phyloP scores from a whole-genome alignment of 92 coral and sea anemone species.

The Palythoa grandiflora region DNA sequence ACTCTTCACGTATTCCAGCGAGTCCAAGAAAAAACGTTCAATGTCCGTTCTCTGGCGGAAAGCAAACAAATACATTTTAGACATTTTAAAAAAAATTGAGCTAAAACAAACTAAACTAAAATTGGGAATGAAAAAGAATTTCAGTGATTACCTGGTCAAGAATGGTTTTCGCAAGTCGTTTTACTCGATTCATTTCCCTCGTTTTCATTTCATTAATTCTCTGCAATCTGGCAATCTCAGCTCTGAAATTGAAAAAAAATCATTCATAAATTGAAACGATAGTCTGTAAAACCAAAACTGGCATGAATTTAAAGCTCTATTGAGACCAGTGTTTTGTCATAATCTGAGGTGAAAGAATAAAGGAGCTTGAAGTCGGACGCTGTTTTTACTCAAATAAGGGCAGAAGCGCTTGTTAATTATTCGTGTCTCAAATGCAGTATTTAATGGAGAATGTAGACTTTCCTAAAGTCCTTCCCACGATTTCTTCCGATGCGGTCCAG shows the following conservation, averaged over 20 bases:
- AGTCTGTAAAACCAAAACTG: neutral
- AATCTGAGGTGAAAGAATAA: no score
- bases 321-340: neutral
- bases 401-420: no score
- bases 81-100: neutral
- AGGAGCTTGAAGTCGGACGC: no score
- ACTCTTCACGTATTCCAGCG: conserved; percentile 93
- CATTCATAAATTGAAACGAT: neutral
- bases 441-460: no score
- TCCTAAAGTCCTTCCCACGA: no score
- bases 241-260: conserved; percentile 63
- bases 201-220: conserved; percentile 89
- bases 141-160: conserved; percentile 83
- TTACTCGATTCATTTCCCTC: conserved; percentile 94
- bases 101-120: neutral
- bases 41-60: conserved; percentile 87
- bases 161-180: conserved; percentile 93
- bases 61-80: neutral
- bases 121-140: neutral
- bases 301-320: no score
- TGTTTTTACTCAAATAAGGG: no score
- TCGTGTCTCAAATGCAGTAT: no score
- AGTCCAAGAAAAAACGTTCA: conserved; percentile 96
- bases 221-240: conserved; percentile 88
- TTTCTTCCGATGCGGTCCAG: no score